Percentiles rank a stretch among this genome's conserved stretches.
Evolutionary conservation across 2,113 vertebrate species (phyloP).

Genomic region (Onychostoma macrolepis): DNA sequence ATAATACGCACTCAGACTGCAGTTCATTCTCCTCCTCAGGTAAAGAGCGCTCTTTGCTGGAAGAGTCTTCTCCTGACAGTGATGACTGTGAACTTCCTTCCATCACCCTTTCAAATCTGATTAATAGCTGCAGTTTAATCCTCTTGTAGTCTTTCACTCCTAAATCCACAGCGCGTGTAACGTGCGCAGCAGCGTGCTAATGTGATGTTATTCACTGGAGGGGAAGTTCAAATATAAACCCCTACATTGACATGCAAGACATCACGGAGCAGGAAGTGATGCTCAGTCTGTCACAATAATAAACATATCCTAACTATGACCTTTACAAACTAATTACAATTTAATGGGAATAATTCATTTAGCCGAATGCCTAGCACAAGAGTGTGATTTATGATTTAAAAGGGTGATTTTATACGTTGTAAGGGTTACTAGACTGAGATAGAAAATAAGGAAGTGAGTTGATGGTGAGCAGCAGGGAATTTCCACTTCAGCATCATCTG

Average conservation of each 20-base stretch:
- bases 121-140: neutral
- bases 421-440: conserved; percentile 19
- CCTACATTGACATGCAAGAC: conserved; percentile 24
- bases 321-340: neutral
- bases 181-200: neutral
- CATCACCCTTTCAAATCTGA: conserved; percentile 56
- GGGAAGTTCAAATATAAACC: conserved; percentile 54
- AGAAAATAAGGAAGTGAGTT: conserved; percentile 47
- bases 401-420: neutral
- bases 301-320: neutral
- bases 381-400: neutral
- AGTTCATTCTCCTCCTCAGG: conserved; percentile 51
- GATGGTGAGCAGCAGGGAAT: conserved; percentile 35
- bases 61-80: conserved; percentile 52
- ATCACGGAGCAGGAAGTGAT: conserved; percentile 44
- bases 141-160: neutral
- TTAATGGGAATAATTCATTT: neutral
- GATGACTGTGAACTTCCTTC: conserved; percentile 65
- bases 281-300: neutral
- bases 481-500: conserved; percentile 49
- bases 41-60: conserved; percentile 55
- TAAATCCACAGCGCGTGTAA: neutral
- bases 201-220: neutral
- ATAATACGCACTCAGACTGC: conserved; percentile 37
- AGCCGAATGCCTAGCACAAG: neutral